Evolutionary conservation across 2,888 invertebrate species (phyloP).

Genomic region (Dicyrtoma fusca): DNA sequence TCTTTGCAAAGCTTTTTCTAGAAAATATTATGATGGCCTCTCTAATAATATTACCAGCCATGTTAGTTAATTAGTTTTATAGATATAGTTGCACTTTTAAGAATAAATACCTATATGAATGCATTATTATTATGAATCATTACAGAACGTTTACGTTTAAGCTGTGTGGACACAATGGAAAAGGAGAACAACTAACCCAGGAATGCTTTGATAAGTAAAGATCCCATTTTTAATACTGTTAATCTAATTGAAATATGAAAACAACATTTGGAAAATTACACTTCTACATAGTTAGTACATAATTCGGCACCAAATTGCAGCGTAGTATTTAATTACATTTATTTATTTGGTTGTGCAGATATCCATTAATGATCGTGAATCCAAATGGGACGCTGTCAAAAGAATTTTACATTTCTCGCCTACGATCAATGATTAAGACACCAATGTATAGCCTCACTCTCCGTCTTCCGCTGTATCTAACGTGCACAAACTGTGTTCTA

Average conservation of each 20-base stretch:
- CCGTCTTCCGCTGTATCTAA: slow-evolving; percentile 77
- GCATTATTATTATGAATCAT: too few relatives aligned
- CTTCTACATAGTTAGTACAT: too few relatives aligned
- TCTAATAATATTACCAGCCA: too few relatives aligned
- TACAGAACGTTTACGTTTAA: slow-evolving; percentile 72
- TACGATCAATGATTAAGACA: slow-evolving; percentile 59
- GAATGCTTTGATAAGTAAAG: slow-evolving; percentile 76
- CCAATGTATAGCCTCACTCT: slow-evolving; percentile 72
- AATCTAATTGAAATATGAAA: too few relatives aligned
- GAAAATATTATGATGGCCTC: too few relatives aligned
- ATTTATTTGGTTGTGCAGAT: slow-evolving; percentile 63
- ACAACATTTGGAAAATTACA: too few relatives aligned
- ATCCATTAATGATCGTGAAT: slow-evolving; percentile 74
- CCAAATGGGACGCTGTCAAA: slow-evolving; percentile 66
- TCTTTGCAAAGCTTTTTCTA: too few relatives aligned
- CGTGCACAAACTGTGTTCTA: slow-evolving; percentile 86
- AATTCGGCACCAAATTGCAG: too few relatives aligned
- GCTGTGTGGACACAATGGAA: slow-evolving; percentile 84
- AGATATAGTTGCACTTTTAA: too few relatives aligned
- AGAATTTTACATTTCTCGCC: slow-evolving; percentile 72
- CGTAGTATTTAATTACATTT: too few relatives aligned
- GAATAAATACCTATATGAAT: too few relatives aligned
- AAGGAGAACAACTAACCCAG: slow-evolving; percentile 74
- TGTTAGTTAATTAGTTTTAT: too few relatives aligned
- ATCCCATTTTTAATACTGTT: slow-evolving; percentile 4